These are phyloP conservation scores for Cryptus armator DNA, from an alignment of 2,888 invertebrate genomes.

Conservation along the genomic window DNA sequence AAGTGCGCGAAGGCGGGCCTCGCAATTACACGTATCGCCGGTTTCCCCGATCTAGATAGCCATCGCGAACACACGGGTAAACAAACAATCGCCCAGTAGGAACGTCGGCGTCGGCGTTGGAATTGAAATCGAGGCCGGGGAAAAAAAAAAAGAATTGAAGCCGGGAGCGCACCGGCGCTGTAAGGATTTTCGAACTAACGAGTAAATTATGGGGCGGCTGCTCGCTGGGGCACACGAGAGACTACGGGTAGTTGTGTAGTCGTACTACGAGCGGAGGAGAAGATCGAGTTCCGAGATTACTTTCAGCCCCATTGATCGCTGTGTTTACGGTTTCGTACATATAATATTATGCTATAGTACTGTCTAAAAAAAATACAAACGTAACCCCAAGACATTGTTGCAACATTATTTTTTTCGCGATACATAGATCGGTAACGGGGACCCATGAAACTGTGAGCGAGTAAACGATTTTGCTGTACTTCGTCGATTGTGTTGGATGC, in stretches of 20 bases:
- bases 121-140: constrained; percentile 73
- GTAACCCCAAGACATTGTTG: constrained; percentile 42
- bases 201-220: constrained; percentile 84
- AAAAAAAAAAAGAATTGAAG: constrained; percentile 60
- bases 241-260: constrained; percentile 44
- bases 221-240: constrained; percentile 74
- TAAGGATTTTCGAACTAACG: constrained; percentile 77
- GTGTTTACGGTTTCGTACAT: constrained; percentile 48
- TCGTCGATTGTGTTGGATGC: background rate
- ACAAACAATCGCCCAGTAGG: constrained; percentile 70
- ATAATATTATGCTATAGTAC: constrained; percentile 34
- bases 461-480: background rate
- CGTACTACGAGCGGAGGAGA: constrained; percentile 57
- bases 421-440: constrained; percentile 19
- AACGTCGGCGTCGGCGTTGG: constrained; percentile 57
- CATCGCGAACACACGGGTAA: constrained; percentile 71
- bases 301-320: constrained; percentile 80
- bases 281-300: constrained; percentile 81
- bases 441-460: constrained; percentile 24
- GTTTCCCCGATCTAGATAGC: constrained; percentile 76
- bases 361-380: constrained; percentile 34
- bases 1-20: constrained; percentile 61
- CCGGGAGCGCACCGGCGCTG: constrained; percentile 44
- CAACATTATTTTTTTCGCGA: constrained; percentile 52
- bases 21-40: constrained; percentile 77